Evolutionary conservation across 1,140 invertebrate species (phyloP).

Genomic region (Drosophila ironensis): DNA sequence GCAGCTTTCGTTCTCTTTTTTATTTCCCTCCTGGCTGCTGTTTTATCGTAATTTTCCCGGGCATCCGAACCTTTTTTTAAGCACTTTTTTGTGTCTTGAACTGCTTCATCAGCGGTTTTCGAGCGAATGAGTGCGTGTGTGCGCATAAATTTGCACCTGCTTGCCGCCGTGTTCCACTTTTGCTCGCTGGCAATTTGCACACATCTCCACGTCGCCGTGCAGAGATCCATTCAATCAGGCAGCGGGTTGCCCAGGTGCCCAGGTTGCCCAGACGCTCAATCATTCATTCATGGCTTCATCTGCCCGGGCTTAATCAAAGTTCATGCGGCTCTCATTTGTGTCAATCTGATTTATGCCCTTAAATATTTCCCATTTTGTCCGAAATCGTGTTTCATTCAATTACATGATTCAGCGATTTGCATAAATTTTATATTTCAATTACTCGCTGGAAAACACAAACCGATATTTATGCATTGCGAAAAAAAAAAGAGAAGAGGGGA

Average conservation of each 20-base stretch:
- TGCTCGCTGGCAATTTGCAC: conserved; percentile 30
- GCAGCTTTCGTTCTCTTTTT: conserved; percentile 1
- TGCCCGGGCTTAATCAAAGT: conserved; percentile 1
- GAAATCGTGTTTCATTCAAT: conserved; percentile 59
- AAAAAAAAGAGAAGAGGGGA: background rate
- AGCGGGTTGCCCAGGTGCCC: conserved; percentile 47
- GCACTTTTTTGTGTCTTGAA: conserved; percentile 1
- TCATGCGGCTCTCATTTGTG: background rate
- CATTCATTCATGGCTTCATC: conserved; percentile 57
- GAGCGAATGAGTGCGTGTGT: conserved; percentile 33
- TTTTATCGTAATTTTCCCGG: conserved; percentile 65
- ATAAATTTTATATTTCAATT: conserved; percentile 71
- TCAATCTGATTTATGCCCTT: background rate
- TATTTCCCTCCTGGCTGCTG: conserved; percentile 18
- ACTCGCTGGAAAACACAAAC: conserved; percentile 26
- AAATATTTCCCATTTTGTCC: background rate
- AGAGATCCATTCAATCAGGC: conserved; percentile 69
- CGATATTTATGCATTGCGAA: conserved; percentile 8
- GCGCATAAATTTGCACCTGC: conserved; percentile 55
- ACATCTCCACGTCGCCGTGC: conserved; percentile 46
- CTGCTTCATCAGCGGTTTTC: conserved; percentile 36
- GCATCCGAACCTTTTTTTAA: conserved; percentile 23
- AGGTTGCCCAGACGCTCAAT: too few relatives aligned
- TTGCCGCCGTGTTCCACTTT: conserved; percentile 8
- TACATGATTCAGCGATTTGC: conserved; percentile 50